A percentile compares a stretch with the other conserved stretches of the same genome.
Evolutionary conservation across 2,888 invertebrate genomes (phyloP).

Genomic region (Hylaea fasciaria): DNA sequence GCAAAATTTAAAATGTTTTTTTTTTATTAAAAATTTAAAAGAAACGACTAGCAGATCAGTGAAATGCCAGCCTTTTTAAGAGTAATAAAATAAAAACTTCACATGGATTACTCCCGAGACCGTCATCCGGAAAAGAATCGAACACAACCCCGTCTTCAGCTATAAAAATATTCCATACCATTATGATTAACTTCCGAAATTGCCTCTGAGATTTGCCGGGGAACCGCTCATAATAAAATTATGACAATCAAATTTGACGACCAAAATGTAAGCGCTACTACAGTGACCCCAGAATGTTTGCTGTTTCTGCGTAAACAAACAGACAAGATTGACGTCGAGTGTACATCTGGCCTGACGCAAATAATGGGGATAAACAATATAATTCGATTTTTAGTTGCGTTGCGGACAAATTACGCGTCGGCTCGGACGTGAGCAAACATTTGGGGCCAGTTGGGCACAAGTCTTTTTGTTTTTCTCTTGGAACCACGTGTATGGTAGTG

Average conservation of each 20-base stretch:
- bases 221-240: conserved; percentile 66
- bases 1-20: too few species aligned
- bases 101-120: not conserved
- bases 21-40: too few species aligned
- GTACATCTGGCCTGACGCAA: conserved; percentile 84
- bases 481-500: too few species aligned
- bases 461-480: too few species aligned
- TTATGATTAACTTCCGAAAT: conserved; percentile 52
- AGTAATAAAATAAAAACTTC: too few species aligned
- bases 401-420: conserved; percentile 71
- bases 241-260: conserved; percentile 76
- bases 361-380: conserved; percentile 82
- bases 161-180: conserved; percentile 40
- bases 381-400: conserved; percentile 77
- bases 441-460: conserved; percentile 10
- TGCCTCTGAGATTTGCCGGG: conserved; percentile 55
- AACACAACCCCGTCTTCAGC: conserved; percentile 16
- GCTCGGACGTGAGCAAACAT: conserved; percentile 37
- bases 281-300: conserved; percentile 81
- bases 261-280: conserved; percentile 62
- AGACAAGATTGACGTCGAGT: conserved; percentile 80
- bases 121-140: conserved; percentile 8
- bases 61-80: too few species aligned
- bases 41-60: too few species aligned
- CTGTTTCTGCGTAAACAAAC: conserved; percentile 82